Evolutionary conservation across 1,140 invertebrate genomes (phyloP).

Genomic region (Cotesia chilonis): DNA sequence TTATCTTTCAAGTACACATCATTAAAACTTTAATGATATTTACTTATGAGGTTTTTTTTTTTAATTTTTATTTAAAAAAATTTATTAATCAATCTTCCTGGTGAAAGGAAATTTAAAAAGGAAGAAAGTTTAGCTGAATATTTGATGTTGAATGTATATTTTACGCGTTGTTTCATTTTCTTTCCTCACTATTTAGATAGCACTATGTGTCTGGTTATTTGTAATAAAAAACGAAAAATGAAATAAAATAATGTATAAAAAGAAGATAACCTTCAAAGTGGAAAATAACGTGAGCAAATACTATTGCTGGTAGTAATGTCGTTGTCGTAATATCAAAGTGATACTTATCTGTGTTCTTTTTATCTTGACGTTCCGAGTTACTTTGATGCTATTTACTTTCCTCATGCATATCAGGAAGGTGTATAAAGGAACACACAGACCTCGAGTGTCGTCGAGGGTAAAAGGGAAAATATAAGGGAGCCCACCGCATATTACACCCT

Average conservation of each 20-base stretch:
- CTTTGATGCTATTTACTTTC: constrained; percentile 17
- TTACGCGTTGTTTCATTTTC: constrained; percentile 11
- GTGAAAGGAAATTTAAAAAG: constrained; percentile 4
- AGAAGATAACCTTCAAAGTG: constrained; percentile 5
- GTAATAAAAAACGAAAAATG: not conserved
- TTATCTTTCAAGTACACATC: too few species aligned
- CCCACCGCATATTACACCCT: constrained; percentile 3
- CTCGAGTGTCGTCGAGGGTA: not conserved
- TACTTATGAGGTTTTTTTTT: not conserved
- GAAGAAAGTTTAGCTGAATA: not conserved
- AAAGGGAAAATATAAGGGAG: constrained; percentile 13
- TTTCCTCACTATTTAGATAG: not conserved
- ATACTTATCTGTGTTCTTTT: constrained; percentile 20
- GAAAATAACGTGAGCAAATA: constrained; percentile 23
- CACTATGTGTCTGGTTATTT: not conserved
- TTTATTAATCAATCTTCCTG: constrained; percentile 16
- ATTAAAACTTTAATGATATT: too few species aligned
- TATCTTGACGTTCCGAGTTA: constrained; percentile 18
- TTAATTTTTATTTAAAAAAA: not conserved
- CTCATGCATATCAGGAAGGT: not conserved
- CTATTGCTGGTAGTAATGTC: constrained; percentile 3
- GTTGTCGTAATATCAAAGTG: constrained; percentile 18
- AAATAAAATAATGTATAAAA: not conserved
- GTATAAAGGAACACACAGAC: constrained; percentile 7
- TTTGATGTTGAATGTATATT: constrained; percentile 17